These are phyloP conservation scores for Agrochola lota DNA, from an alignment of 2,888 invertebrate species.

Conservation along the genomic window DNA sequence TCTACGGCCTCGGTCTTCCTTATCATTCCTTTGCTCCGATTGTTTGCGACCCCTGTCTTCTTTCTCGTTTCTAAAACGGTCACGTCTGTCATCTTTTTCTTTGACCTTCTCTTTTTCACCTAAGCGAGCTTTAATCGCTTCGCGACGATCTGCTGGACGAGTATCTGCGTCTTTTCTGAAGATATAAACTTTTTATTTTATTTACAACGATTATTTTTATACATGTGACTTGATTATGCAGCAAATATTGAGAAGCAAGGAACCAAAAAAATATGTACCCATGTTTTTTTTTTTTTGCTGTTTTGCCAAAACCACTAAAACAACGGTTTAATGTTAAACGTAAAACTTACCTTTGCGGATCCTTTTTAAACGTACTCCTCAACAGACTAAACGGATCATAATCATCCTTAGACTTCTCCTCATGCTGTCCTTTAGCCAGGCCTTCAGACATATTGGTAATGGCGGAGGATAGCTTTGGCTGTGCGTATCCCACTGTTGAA, in stretches of 20 bases:
- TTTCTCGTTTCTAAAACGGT: constrained; percentile 43
- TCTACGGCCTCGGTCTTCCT: constrained; percentile 49
- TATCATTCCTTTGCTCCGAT: constrained; percentile 45
- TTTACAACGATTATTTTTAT: too few relatives aligned
- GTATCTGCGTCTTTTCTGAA: constrained; percentile 73
- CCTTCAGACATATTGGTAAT: constrained; percentile 69
- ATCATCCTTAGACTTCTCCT: constrained; percentile 66
- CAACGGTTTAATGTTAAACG: too few relatives aligned
- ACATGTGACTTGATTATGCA: too few relatives aligned
- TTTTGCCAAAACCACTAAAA: too few relatives aligned
- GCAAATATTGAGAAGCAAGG: too few relatives aligned
- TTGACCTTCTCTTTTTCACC: constrained; percentile 61
- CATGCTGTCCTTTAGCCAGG: constrained; percentile 45
- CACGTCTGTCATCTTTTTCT: constrained; percentile 56
- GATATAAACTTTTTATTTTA: not conserved
- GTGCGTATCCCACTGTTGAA: constrained; percentile 72
- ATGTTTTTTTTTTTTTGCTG: too few relatives aligned
- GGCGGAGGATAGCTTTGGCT: constrained; percentile 73
- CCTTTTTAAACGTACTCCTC: constrained; percentile 81
- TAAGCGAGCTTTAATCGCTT: constrained; percentile 69
- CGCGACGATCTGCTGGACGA: constrained; percentile 69
- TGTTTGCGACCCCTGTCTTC: constrained; percentile 44
- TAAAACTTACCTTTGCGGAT: constrained; percentile 52
- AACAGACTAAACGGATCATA: constrained; percentile 85
- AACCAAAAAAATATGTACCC: too few relatives aligned